phyloP scores from a whole-genome alignment of 2,888 invertebrate species.

The Eilema griseolum region DNA sequence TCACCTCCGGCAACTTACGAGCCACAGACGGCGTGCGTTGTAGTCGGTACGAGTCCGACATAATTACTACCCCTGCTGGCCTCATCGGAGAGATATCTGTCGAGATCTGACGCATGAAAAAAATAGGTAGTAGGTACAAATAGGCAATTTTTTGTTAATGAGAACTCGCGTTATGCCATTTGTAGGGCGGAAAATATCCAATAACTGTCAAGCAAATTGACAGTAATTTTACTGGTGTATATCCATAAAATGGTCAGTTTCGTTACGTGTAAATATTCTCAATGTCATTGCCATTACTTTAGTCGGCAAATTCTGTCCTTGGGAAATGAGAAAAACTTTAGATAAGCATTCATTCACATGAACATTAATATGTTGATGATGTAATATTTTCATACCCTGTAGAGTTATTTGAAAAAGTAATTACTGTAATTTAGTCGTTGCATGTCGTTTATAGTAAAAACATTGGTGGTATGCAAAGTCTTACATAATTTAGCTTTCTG shows the following conservation, averaged over 20 bases:
- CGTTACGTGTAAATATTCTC: background rate
- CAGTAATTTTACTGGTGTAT: background rate
- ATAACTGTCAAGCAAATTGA: background rate
- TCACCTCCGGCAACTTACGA: too few species aligned
- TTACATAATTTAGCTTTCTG: conserved; percentile 10
- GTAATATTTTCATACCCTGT: conserved; percentile 9
- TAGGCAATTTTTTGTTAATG: background rate
- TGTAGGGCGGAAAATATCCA: background rate
- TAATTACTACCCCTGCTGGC: too few species aligned
- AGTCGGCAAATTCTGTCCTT: background rate
- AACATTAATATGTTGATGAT: too few species aligned
- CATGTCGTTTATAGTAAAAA: background rate
- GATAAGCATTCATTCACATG: background rate
- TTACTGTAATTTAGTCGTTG: conserved; percentile 4
- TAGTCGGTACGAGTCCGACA: too few species aligned
- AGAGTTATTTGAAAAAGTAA: conserved; percentile 17
- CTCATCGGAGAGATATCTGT: too few species aligned
- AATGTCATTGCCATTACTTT: background rate
- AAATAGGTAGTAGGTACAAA: background rate
- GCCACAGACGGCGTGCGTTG: too few species aligned
- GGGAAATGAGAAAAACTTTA: background rate
- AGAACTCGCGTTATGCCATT: background rate
- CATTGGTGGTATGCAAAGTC: background rate
- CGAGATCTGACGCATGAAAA: too few species aligned
- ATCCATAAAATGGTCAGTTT: background rate